Evolutionary conservation across 2,113 vertebrate genomes (phyloP).

Genomic region (Stegostoma tigrinum): DNA sequence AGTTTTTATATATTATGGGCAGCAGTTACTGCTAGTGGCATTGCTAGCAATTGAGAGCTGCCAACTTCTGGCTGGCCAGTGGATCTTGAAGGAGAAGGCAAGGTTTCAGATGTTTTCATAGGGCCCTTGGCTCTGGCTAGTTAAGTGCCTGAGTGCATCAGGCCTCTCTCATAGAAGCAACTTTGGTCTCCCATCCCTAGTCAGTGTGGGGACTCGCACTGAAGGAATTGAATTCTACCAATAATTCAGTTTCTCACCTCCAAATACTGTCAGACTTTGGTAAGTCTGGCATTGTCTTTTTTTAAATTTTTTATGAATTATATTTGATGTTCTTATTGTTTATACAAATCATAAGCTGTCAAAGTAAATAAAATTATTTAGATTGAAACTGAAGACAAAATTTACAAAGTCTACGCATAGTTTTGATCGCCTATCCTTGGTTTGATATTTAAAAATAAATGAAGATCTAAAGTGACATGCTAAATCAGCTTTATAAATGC

Average conservation of each 20-base stretch:
- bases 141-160: too few species aligned
- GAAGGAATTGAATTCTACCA: too few species aligned
- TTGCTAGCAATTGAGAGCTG: neutral
- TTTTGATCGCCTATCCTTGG: neutral
- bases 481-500: neutral
- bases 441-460: slow-evolving; percentile 10
- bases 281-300: too few species aligned
- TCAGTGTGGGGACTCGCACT: too few species aligned
- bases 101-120: neutral
- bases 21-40: neutral
- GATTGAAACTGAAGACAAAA: neutral
- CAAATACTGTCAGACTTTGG: too few species aligned
- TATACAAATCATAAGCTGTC: neutral
- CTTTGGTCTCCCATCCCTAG: too few species aligned
- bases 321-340: neutral
- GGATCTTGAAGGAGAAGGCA: neutral
- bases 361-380: neutral
- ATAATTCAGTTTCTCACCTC: too few species aligned
- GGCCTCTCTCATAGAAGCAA: too few species aligned
- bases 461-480: neutral
- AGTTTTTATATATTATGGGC: too few species aligned
- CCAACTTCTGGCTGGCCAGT: neutral
- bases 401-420: too few species aligned
- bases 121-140: too few species aligned
- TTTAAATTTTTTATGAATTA: too few species aligned